phyloP scores from a whole-genome alignment of 2,888 invertebrate species.

The Diogma glabrata region DNA sequence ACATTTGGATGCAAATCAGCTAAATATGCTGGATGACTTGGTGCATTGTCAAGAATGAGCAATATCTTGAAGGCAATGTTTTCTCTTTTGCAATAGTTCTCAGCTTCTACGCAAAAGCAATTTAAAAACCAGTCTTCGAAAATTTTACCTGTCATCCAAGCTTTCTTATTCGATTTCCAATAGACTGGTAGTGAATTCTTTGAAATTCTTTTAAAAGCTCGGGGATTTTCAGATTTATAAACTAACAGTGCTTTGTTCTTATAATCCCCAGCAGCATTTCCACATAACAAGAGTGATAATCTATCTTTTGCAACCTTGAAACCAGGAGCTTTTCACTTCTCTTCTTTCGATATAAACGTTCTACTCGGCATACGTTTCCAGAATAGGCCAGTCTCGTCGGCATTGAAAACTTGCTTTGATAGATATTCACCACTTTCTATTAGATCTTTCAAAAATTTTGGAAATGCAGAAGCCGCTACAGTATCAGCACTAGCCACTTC shows the following conservation, averaged over 20 bases:
- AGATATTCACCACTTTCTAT: constrained; percentile 1
- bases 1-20: constrained; percentile 10
- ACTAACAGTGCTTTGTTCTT: too few species aligned
- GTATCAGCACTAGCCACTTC: constrained; percentile 3
- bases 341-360: constrained; percentile 9
- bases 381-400: constrained; percentile 20
- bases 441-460: constrained; percentile 3
- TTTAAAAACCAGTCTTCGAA: constrained; percentile 21
- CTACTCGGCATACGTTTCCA: constrained; percentile 2
- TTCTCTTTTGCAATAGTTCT: too few species aligned
- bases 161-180: constrained; percentile 20
- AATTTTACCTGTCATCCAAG: too few species aligned
- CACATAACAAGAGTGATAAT: too few species aligned
- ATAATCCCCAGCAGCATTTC: too few species aligned
- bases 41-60: constrained; percentile 16
- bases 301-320: too few species aligned
- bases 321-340: constrained; percentile 19
- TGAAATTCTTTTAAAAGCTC: constrained; percentile 18
- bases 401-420: constrained; percentile 2
- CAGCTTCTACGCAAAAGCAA: constrained; percentile 19
- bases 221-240: constrained; percentile 19
- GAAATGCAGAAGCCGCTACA: constrained; percentile 3
- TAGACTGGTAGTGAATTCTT: constrained; percentile 12
- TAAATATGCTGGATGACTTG: constrained; percentile 15
- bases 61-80: constrained; percentile 17